phyloP scores from a whole-genome alignment of 2,113 vertebrate species.

The Trachemys scripta region DNA sequence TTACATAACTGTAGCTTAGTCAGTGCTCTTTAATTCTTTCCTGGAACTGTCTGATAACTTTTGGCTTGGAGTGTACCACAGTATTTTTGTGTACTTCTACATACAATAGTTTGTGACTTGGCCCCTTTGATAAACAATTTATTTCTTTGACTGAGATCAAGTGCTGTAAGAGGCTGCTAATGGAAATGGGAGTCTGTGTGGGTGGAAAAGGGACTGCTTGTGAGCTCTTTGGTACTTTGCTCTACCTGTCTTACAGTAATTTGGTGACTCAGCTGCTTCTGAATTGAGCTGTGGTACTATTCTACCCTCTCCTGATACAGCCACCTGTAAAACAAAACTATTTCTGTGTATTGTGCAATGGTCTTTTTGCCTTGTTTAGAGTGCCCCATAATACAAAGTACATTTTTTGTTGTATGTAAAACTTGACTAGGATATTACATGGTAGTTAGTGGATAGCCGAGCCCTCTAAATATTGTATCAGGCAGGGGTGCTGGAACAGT shows the following conservation, averaged over 20 bases:
- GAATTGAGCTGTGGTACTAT: no score
- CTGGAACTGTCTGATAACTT: neutral
- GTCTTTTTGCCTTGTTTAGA: neutral
- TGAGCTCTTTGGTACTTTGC: neutral
- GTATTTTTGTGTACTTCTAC: neutral
- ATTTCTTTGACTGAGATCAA: neutral
- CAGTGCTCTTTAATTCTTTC: conserved; percentile 46
- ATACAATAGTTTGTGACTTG: neutral
- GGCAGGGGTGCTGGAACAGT: no score
- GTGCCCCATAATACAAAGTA: neutral
- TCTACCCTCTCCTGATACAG: neutral
- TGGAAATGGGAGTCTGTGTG: neutral
- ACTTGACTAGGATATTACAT: neutral
- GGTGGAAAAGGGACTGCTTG: no score
- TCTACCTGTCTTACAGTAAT: no score
- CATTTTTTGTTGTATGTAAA: neutral
- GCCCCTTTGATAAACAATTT: neutral
- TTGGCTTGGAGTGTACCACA: neutral
- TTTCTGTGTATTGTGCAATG: neutral
- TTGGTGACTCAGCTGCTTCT: neutral
- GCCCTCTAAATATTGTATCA: no score
- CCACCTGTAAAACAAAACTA: no score
- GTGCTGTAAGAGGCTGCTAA: neutral
- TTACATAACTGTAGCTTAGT: conserved; percentile 57
- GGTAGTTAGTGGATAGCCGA: no score